Percentiles rank a stretch among this genome's conserved stretches.
Evolutionary conservation across 2,888 invertebrate species (phyloP).

Genomic region (Apodemia mormo): DNA sequence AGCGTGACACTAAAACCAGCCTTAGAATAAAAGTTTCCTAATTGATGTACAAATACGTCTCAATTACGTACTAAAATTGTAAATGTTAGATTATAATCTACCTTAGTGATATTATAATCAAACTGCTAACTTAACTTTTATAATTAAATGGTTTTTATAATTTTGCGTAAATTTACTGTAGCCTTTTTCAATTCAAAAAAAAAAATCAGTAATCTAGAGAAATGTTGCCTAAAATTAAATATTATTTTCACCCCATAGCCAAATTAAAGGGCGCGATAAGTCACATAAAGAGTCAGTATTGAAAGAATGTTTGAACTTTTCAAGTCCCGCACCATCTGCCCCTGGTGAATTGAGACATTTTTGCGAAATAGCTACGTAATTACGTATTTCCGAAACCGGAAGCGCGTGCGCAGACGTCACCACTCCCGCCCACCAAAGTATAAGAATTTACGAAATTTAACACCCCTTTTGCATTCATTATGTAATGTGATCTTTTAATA

Average conservation of each 20-base stretch:
- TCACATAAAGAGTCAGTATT: slow-evolving; percentile 66
- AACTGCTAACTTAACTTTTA: no score
- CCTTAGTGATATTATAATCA: no score
- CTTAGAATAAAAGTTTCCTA: no score
- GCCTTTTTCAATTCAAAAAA: no score
- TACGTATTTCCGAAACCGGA: slow-evolving; percentile 75
- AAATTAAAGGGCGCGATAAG: slow-evolving; percentile 56
- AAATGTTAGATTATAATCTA: no score
- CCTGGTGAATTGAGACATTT: slow-evolving; percentile 73
- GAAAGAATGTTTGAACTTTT: slow-evolving; percentile 63
- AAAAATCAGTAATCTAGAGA: no score
- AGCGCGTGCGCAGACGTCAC: slow-evolving; percentile 71
- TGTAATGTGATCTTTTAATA: slow-evolving; percentile 15
- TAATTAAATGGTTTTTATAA: no score
- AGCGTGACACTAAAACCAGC: no score
- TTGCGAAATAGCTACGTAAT: slow-evolving; percentile 75
- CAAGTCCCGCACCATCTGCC: slow-evolving; percentile 71
- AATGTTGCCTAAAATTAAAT: no score
- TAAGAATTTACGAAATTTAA: slow-evolving; percentile 58
- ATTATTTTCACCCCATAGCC: slow-evolving; percentile 38
- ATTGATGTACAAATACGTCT: no score
- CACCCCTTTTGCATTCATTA: slow-evolving; percentile 43
- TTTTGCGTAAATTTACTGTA: no score
- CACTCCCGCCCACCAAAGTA: slow-evolving; percentile 60
- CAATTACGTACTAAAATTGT: no score